Conservation (phyloP, 1,140 invertebrate genomes). For the Polyergus mexicanus region DNA sequence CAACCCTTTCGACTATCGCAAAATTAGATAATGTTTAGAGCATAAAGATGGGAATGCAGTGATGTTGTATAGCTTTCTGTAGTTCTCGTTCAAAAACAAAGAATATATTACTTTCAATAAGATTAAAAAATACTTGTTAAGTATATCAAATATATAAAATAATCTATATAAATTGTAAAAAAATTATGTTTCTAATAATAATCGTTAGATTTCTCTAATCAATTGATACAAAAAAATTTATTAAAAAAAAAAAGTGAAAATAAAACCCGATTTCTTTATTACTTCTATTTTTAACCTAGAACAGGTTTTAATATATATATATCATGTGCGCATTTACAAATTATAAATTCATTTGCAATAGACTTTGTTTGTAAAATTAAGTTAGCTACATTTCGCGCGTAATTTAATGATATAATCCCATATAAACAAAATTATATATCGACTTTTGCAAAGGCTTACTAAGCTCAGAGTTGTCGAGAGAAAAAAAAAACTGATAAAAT, state of each 20-base stretch:
- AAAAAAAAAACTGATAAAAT: background rate
- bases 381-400: background rate
- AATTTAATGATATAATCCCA: constrained; percentile 27
- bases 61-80: background rate
- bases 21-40: constrained; percentile 31
- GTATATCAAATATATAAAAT: background rate
- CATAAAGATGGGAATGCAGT: background rate
- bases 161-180: background rate
- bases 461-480: constrained; percentile 5
- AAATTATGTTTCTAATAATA: background rate
- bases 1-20: background rate
- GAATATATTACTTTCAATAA: background rate
- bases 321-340: background rate
- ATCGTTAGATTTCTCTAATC: background rate
- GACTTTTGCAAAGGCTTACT: background rate
- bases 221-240: background rate
- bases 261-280: background rate
- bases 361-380: background rate
- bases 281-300: background rate
- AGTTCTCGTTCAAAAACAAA: background rate
- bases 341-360: background rate
- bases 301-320: background rate
- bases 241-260: background rate
- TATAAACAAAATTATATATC: background rate
- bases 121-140: background rate